A percentile compares a stretch with the other conserved stretches of the same genome.
Evolutionary conservation across 2,113 vertebrate genomes (phyloP).

Genomic region (Balaeniceps rex): DNA sequence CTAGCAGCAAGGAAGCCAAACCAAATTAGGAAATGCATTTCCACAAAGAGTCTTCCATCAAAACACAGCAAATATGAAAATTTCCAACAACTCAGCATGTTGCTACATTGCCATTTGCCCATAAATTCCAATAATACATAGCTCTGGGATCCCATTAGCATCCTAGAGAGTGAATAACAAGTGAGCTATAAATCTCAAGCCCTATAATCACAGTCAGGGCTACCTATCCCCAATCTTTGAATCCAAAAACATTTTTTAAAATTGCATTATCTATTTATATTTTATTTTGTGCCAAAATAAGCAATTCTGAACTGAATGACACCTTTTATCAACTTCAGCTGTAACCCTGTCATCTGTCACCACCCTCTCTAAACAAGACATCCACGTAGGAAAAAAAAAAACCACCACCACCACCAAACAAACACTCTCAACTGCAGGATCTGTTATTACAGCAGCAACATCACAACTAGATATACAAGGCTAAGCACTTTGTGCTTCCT

Average conservation of each 20-base stretch:
- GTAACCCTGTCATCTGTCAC: background rate
- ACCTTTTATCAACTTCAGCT: background rate
- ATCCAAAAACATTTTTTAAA: background rate
- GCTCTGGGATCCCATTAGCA: conserved; percentile 28
- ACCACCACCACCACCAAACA: too few species aligned
- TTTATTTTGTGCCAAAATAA: conserved; percentile 6
- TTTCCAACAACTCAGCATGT: conserved; percentile 39
- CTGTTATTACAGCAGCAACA: background rate
- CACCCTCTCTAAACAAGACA: background rate
- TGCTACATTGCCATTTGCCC: conserved; percentile 7
- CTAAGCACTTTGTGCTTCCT: background rate
- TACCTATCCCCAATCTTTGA: background rate
- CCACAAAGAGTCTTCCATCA: background rate
- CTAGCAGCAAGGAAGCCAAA: background rate
- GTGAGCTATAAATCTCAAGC: conserved; percentile 2
- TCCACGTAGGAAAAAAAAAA: background rate
- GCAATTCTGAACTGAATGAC: background rate
- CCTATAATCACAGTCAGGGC: conserved; percentile 12
- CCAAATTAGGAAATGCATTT: conserved; percentile 5
- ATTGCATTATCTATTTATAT: background rate
- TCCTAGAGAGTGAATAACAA: conserved; percentile 49
- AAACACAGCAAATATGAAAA: conserved; percentile 24
- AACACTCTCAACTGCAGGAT: background rate
- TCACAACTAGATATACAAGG: background rate
- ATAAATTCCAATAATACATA: conserved; percentile 41